A percentile compares a stretch with the other conserved stretches of the same genome.
phyloP scores from a whole-genome alignment of 2,797 vertebrate species.

The Acipenser transmontanus region DNA sequence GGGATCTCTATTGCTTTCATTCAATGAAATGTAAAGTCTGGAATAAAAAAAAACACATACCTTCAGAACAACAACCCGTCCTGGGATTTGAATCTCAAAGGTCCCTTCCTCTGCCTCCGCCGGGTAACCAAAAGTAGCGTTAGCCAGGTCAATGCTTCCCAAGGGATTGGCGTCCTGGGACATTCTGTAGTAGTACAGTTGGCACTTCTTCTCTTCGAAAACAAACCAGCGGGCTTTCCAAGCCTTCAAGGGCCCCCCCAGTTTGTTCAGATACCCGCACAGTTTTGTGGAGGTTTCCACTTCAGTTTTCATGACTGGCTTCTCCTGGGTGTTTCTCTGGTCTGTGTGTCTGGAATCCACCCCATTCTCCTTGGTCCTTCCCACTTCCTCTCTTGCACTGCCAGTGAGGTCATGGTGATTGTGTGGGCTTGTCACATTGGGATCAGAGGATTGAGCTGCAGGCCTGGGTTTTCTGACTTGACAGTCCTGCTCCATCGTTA shows the following conservation, averaged over 20 bases:
- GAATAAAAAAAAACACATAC: conserved; percentile 40
- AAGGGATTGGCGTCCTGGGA: conserved; percentile 76
- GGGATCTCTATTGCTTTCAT: no score
- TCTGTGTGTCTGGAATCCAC: no score
- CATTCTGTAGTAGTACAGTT: conserved; percentile 80
- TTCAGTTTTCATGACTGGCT: no score
- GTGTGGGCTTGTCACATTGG: no score
- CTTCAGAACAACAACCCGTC: conserved; percentile 76
- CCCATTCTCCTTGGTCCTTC: no score
- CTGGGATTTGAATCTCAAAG: conserved; percentile 82
- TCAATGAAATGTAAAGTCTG: no score
- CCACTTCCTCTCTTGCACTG: no score
- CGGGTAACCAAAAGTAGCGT: conserved; percentile 71
- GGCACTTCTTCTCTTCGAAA: conserved; percentile 76
- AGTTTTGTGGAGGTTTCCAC: conserved; percentile 52
- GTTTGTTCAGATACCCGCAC: conserved; percentile 85
- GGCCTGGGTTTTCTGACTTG: no score
- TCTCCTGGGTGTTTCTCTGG: no score
- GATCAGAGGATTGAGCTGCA: no score
- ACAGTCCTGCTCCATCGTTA: no score
- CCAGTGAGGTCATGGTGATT: no score
- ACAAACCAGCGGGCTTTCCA: conserved; percentile 93
- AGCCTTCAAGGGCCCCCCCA: conserved; percentile 74
- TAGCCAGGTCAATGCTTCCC: conserved; percentile 69
- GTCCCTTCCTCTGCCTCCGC: conserved; percentile 68